Base-by-base conservation (phyloP, 2,888 invertebrate species). In the Spodoptera littoralis region DNA sequence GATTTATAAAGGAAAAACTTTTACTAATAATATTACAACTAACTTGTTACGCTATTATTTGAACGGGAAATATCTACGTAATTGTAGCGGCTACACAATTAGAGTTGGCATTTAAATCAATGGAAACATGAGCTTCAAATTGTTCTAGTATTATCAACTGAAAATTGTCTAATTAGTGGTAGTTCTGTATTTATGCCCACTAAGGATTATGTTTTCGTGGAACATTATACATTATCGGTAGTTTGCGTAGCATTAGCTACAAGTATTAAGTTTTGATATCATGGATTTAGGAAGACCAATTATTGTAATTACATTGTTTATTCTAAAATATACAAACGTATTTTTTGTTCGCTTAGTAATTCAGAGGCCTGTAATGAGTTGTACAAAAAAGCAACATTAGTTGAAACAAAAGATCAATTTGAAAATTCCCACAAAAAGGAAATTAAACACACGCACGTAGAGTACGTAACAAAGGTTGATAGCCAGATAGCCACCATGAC, bases 1-100 rank as follows among this genome's bases (percentile, higher is more conserved):
- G 82, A 88, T 90, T 89, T 84, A 82, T 82, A 85, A 77, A 83
- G 81, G 68, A 76, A 63, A 65, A 78, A 64, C 59, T 69, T 73
- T 69, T 60, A 36, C 36, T 36, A 65, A 71, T 74, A 77, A 61
- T 50, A 60, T 53, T 53, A 47, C 46, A 44, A 63, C 36, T 55
- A 56, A 58, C 51, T 69, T 63, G 47, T 13, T 70, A 56, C 50
- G 55, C 18, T 60, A 53, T 64, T 64, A 60, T 71, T 68, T 55
- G n/a, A 59, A 58, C 24, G n/a, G 47, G 45, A 12, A n/a, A 27
- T 60, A 62, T 30, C 11, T 57, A n/a, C 59, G 50, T 66, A 66
- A 64, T 60, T 71, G 51, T 12, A 65, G 49, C 53, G 41, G 36
- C 45, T 47, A 24, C 41, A 46, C n/a, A 63, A 55, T 73, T 55